Evolutionary conservation across 1,140 invertebrate genomes (phyloP).

Genomic region (Macrobrachium nipponense): DNA sequence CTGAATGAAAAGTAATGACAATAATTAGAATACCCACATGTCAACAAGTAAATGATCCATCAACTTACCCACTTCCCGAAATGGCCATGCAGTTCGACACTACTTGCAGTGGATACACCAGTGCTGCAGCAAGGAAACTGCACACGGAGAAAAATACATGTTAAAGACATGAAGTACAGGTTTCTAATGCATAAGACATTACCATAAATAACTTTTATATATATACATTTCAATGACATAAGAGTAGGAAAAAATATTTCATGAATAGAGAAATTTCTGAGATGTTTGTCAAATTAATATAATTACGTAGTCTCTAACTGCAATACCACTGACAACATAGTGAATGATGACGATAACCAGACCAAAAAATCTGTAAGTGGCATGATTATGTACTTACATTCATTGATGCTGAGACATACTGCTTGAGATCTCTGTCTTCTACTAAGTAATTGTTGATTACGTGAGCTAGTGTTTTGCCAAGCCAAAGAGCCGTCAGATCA

Average conservation of each 20-base stretch:
- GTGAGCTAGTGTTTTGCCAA: constrained; percentile 81
- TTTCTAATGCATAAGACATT: background rate
- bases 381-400: constrained; percentile 69
- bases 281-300: too few species aligned
- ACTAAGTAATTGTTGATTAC: constrained; percentile 83
- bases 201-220: background rate
- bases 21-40: too few species aligned
- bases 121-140: constrained; percentile 80
- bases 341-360: background rate
- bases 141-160: constrained; percentile 65
- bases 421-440: constrained; percentile 79
- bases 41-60: too few species aligned
- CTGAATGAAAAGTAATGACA: too few species aligned
- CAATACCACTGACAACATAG: background rate
- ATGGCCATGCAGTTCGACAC: constrained; percentile 90
- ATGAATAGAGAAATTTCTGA: too few species aligned
- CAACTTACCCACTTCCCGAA: constrained; percentile 77
- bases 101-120: constrained; percentile 88
- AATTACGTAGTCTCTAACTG: too few species aligned
- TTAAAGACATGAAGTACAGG: too few species aligned
- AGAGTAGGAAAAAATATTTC: too few species aligned
- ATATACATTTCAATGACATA: background rate
- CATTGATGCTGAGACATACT: constrained; percentile 74
- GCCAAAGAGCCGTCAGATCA: constrained; percentile 79
- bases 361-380: background rate